phyloP scores from a whole-genome alignment of 2,888 invertebrate species.

The Galeruca laticollis region DNA sequence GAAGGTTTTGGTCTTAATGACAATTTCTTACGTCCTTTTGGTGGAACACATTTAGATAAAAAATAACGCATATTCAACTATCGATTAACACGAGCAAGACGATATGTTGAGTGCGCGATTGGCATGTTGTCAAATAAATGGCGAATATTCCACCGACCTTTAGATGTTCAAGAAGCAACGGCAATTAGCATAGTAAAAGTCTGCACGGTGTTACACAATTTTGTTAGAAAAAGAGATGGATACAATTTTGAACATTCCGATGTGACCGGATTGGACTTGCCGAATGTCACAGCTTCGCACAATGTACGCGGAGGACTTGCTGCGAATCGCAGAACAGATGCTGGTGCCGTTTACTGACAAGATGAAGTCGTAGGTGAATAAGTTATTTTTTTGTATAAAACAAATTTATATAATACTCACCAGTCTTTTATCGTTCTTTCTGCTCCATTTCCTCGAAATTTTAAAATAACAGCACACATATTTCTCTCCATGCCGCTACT shows the following conservation, averaged over 20 bases:
- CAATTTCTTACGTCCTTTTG: slow-evolving; percentile 38
- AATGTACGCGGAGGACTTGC: too few species aligned
- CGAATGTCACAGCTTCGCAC: too few species aligned
- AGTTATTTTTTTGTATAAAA: too few species aligned
- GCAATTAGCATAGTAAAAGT: slow-evolving; percentile 34
- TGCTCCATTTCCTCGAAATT: too few species aligned
- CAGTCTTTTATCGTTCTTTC: too few species aligned
- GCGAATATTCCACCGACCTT: slow-evolving; percentile 46
- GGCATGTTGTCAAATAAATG: too few species aligned
- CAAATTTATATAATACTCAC: too few species aligned
- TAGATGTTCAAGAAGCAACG: too few species aligned
- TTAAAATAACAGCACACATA: too few species aligned
- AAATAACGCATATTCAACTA: slow-evolving; percentile 42
- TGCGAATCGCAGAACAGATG: slow-evolving; percentile 20
- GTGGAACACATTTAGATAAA: slow-evolving; percentile 34
- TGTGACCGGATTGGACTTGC: not conserved
- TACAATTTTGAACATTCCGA: slow-evolving; percentile 22
- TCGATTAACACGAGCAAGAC: slow-evolving; percentile 46
- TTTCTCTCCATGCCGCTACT: too few species aligned
- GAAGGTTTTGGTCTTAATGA: slow-evolving; percentile 26
- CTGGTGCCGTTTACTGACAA: slow-evolving; percentile 28
- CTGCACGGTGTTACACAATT: slow-evolving; percentile 32
- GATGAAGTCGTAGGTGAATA: slow-evolving; percentile 16
- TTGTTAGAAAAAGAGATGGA: slow-evolving; percentile 35
- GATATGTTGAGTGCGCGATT: too few species aligned